A percentile compares a stretch with the other conserved stretches of the same genome.
Evolutionary conservation across 2,797 vertebrate species (phyloP).

Genomic region (Pangasius macronema): DNA sequence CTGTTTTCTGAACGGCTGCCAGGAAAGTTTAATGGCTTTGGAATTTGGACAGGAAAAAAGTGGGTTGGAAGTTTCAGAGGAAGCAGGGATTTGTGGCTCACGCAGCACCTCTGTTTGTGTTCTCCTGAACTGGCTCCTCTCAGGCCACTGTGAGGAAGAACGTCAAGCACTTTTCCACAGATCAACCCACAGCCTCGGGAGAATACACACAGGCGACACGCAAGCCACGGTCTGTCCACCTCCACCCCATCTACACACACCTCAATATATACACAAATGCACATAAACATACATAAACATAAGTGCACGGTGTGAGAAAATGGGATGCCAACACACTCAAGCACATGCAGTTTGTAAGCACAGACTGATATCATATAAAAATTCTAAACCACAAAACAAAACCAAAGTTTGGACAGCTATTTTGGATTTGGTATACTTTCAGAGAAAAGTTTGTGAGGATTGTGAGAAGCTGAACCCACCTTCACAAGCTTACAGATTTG

Average conservation of each 20-base stretch:
- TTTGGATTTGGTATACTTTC: background rate
- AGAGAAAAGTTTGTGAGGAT: background rate
- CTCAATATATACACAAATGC: conserved; percentile 30
- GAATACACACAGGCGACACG: conserved; percentile 70
- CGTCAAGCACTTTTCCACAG: conserved; percentile 78
- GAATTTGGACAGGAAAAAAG: conserved; percentile 92
- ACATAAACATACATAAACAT: conserved; percentile 29
- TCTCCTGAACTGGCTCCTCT: conserved; percentile 74
- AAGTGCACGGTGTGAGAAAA: background rate
- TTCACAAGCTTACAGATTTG: background rate
- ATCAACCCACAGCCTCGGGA: conserved; percentile 60
- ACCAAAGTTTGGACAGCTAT: background rate
- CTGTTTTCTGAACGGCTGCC: conserved; percentile 83
- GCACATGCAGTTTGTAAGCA: background rate
- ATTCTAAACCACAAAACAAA: conserved; percentile 1
- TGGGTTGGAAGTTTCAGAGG: conserved; percentile 88
- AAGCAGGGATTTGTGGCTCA: conserved; percentile 85
- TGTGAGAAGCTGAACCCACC: background rate
- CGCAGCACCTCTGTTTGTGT: conserved; percentile 85
- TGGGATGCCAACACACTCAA: background rate
- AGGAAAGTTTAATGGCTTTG: conserved; percentile 97
- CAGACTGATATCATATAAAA: background rate
- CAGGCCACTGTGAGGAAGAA: conserved; percentile 74
- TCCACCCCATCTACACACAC: conserved; percentile 57
- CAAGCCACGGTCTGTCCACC: conserved; percentile 66